Percentiles rank a stretch among this genome's conserved stretches.
Evolutionary conservation across 2,888 invertebrate species (phyloP).

Genomic region (Pilophorus perplexus): DNA sequence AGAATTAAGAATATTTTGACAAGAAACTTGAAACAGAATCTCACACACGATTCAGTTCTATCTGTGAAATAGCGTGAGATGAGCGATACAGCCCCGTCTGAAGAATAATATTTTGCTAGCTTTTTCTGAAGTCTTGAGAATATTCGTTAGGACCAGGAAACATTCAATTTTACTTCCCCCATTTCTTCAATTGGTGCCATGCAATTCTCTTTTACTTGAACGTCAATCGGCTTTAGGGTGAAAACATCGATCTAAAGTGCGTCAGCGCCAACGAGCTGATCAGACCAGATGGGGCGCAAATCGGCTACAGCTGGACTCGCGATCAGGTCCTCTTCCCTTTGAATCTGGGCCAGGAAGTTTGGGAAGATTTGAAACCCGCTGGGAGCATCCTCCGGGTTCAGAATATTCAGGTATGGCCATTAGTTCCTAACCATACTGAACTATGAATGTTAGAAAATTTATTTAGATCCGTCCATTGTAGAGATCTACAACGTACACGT

Average conservation of each 20-base stretch:
- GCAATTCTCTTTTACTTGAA: no score
- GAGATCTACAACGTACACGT: conserved; percentile 76
- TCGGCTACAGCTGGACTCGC: conserved; percentile 81
- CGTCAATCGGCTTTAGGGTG: no score
- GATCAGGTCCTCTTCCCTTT: conserved; percentile 72
- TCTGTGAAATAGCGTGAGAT: no score
- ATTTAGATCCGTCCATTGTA: conserved; percentile 50
- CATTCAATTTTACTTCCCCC: no score
- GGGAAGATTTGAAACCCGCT: conserved; percentile 75
- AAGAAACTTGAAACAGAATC: no score
- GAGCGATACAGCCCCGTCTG: no score
- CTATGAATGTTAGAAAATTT: not conserved
- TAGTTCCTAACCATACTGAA: not conserved
- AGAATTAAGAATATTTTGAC: no score
- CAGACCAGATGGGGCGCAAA: conserved; percentile 42
- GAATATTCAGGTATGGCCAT: conserved; percentile 65
- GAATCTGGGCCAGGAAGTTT: conserved; percentile 71
- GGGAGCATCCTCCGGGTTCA: conserved; percentile 78
- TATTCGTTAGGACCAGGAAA: no score
- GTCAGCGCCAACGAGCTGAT: conserved; percentile 64
- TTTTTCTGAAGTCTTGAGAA: no score
- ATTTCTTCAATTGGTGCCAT: no score
- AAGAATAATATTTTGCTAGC: no score
- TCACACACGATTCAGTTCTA: no score
- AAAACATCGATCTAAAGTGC: conserved; percentile 68